Conservation (phyloP, 2,113 vertebrate genomes). For the Calidris pugnax region DNA sequence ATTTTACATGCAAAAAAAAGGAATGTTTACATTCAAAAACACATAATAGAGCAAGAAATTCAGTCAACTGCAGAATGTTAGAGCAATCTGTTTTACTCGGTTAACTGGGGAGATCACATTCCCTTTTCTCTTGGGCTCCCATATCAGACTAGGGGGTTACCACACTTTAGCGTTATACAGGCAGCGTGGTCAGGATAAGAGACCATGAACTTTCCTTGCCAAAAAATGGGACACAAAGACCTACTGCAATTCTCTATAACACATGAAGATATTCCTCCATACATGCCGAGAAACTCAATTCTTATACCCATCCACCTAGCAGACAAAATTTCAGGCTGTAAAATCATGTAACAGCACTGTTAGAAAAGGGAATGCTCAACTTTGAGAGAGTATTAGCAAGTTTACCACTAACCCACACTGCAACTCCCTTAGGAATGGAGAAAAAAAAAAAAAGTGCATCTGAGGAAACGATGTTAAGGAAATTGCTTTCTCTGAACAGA, state of each 20-base stretch:
- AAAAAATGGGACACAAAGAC: neutral
- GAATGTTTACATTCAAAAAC: neutral
- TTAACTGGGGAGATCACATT: neutral
- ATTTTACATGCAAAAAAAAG: neutral
- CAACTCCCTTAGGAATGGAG: neutral
- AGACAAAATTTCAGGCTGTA: neutral
- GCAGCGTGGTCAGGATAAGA: neutral
- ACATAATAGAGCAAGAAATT: neutral
- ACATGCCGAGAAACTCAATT: neutral
- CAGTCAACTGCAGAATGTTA: neutral
- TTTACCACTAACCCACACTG: neutral
- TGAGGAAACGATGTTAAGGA: neutral
- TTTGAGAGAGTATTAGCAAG: neutral
- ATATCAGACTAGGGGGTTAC: neutral
- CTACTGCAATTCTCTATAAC: neutral
- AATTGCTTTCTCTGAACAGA: neutral
- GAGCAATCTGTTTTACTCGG: neutral
- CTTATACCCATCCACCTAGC: neutral
- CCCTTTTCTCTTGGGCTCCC: accelerated
- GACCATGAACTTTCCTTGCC: neutral
- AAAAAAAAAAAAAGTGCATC: neutral
- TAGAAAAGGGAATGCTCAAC: neutral
- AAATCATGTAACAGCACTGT: neutral
- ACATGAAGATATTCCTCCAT: neutral
- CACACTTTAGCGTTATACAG: neutral